Percentiles rank a stretch among this genome's conserved stretches.
These are phyloP conservation scores for Drosophila rubida DNA, from an alignment of 2,888 invertebrate species.

Conservation along the genomic window DNA sequence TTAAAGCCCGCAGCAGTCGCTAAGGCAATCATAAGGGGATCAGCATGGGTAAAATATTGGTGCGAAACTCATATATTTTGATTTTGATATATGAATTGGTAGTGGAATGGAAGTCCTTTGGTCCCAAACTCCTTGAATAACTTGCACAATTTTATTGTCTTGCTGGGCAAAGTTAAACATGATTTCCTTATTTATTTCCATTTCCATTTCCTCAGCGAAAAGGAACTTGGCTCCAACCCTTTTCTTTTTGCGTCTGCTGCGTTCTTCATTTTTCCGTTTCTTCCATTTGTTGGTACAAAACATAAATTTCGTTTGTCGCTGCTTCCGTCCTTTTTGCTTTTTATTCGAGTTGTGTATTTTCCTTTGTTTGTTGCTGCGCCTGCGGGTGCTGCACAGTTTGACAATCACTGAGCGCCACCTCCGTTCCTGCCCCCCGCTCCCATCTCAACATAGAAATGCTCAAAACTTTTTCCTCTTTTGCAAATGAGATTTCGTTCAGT, in stretches of 20 bases:
- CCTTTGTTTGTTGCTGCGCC: slow-evolving; percentile 35
- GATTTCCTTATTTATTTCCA: slow-evolving; percentile 74
- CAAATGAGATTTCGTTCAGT: slow-evolving; percentile 75
- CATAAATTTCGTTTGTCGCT: slow-evolving; percentile 66
- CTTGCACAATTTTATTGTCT: slow-evolving; percentile 53
- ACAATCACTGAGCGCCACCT: slow-evolving; percentile 50
- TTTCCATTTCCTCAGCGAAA: slow-evolving; percentile 15
- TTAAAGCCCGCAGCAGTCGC: slow-evolving; percentile 9
- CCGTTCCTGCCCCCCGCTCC: not conserved
- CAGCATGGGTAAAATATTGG: slow-evolving; percentile 6
- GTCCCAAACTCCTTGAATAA: slow-evolving; percentile 24
- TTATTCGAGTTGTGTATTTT: slow-evolving; percentile 15
- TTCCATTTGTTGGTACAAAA: slow-evolving; percentile 45
- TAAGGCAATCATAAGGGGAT: slow-evolving; percentile 23
- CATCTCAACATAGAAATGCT: slow-evolving; percentile 1
- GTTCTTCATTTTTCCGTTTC: slow-evolving; percentile 22
- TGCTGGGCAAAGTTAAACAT: slow-evolving; percentile 61
- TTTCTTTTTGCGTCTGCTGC: slow-evolving; percentile 31
- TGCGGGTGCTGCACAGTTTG: slow-evolving; percentile 51
- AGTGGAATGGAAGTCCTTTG: slow-evolving; percentile 15
- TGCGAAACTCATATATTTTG: slow-evolving; percentile 20
- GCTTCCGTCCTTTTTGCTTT: slow-evolving; percentile 36
- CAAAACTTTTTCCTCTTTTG: slow-evolving; percentile 61
- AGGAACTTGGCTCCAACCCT: slow-evolving; percentile 41
- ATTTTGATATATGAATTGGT: slow-evolving; percentile 43